Evolutionary conservation across 2,888 invertebrate species (phyloP).

Genomic region (Drosophila anomalata): DNA sequence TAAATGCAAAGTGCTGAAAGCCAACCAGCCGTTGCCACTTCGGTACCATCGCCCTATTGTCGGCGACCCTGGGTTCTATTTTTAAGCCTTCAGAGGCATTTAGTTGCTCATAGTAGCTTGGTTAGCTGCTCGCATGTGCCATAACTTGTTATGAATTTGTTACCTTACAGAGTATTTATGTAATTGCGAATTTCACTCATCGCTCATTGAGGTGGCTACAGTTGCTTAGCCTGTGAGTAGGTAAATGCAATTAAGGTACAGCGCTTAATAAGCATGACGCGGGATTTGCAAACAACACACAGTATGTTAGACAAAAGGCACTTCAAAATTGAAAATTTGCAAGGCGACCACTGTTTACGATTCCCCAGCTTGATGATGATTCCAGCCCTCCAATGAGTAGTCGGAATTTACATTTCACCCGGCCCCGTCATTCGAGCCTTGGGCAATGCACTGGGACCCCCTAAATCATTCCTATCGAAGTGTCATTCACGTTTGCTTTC

Average conservation of each 20-base stretch:
- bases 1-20: slow-evolving; percentile 45
- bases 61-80: slow-evolving; percentile 46
- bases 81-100: slow-evolving; percentile 19
- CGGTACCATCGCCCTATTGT: slow-evolving; percentile 15
- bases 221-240: slow-evolving; percentile 50
- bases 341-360: slow-evolving; percentile 1
- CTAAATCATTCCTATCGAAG: slow-evolving; percentile 13
- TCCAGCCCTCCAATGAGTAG: slow-evolving; percentile 19
- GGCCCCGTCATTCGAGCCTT: slow-evolving; percentile 31
- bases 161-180: slow-evolving; percentile 48
- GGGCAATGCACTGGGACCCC: slow-evolving; percentile 15
- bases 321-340: slow-evolving; percentile 17
- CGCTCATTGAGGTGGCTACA: slow-evolving; percentile 39
- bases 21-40: slow-evolving; percentile 35
- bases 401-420: slow-evolving; percentile 26
- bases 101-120: slow-evolving; percentile 9
- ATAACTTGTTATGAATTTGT: slow-evolving; percentile 52
- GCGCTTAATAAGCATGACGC: slow-evolving; percentile 66
- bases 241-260: slow-evolving; percentile 59
- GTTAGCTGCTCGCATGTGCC: slow-evolving; percentile 10
- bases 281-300: slow-evolving; percentile 44
- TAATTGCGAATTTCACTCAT: slow-evolving; percentile 71
- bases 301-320: slow-evolving; percentile 3
- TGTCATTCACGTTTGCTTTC: slow-evolving; percentile 40
- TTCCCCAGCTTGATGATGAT: slow-evolving; percentile 13